Evolutionary conservation across 2,888 invertebrate species (phyloP), one percentile per base, ranked within the genome.

Genomic region (Salpingus planirostris): DNA sequence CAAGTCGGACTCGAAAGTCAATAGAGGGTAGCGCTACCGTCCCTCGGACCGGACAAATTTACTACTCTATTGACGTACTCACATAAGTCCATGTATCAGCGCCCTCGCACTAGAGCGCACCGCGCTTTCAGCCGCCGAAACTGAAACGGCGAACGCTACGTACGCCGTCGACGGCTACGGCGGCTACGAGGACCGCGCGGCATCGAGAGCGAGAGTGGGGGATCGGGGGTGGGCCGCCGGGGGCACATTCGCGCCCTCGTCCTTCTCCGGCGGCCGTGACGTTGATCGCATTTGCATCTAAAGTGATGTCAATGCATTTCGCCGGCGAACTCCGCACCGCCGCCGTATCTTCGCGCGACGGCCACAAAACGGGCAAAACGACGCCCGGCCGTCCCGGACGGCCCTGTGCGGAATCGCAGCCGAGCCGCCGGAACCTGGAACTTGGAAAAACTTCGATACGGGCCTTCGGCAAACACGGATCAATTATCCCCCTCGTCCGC

Each of bases 51-150:
- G n/a, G 18, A 18, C 18, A 27, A 29, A 38, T 31, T 31, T 32
- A 35, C 32, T 39, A 39, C 36, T 39, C 36, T 36, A 43, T 43
- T 39, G 40, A 46, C 40, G 46, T 48, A 48, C 48, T 46, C 48
- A 48, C 48, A 38, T 41, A 44, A 43, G 44, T 46, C 44, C 48
- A 45, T n/a, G n/a, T n/a, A n/a, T n/a, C n/a, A n/a, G n/a, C n/a
- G n/a, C n/a, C 40, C 40, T 34, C 29, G 29, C 43, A 42, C 42
- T 40, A 38, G 36, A 36, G 37, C 37, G 34, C 42, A 42, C 40
- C 32, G 38, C 31, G 36, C 39, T 43, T 35, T 42, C 33, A 36
- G 42, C 38, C 45, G 43, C 42, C 37, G 41, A 45, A 47, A 48
- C 48, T 48, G 46, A 40, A 42, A 42, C 34, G 35, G 21, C 29